A percentile compares a stretch with the other conserved stretches of the same genome.
phyloP scores from a whole-genome alignment of 2,113 vertebrate genomes.

The Gadus macrocephalus region DNA sequence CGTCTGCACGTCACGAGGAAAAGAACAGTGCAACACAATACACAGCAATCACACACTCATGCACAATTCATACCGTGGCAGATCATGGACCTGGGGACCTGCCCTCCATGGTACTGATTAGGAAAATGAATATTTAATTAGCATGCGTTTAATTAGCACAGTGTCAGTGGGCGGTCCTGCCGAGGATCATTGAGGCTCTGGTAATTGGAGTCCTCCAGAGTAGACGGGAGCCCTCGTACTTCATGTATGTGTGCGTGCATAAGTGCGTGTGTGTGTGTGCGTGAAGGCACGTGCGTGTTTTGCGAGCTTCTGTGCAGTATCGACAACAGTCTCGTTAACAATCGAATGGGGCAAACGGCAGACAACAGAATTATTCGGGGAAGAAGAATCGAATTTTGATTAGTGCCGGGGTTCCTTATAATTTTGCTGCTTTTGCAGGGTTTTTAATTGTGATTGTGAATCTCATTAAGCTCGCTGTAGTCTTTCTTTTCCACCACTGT shows the following conservation, averaged over 20 bases:
- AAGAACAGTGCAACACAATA: too few species aligned
- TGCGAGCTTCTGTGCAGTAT: too few species aligned
- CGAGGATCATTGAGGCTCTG: slow-evolving; percentile 54
- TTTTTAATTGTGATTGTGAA: too few species aligned
- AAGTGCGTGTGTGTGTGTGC: not conserved
- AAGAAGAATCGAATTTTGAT: too few species aligned
- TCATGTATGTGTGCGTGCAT: not conserved
- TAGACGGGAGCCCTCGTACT: slow-evolving; percentile 16
- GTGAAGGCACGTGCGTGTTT: not conserved
- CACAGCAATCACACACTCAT: not conserved
- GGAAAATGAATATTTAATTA: slow-evolving; percentile 73
- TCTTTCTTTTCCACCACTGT: too few species aligned
- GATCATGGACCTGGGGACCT: slow-evolving; percentile 38
- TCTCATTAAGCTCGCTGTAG: too few species aligned
- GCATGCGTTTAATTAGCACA: slow-evolving; percentile 61
- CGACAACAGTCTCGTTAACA: too few species aligned
- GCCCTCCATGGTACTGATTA: slow-evolving; percentile 49
- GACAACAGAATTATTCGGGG: too few species aligned
- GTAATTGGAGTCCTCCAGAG: slow-evolving; percentile 67
- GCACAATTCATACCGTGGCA: slow-evolving; percentile 27
- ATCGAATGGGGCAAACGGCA: too few species aligned
- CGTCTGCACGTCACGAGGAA: too few species aligned
- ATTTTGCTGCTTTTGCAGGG: too few species aligned
- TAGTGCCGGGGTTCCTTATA: too few species aligned
- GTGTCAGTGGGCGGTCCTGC: slow-evolving; percentile 65